Base-by-base conservation (phyloP, 2,888 invertebrate species). In the Dyspetes luteomarginatus region DNA sequence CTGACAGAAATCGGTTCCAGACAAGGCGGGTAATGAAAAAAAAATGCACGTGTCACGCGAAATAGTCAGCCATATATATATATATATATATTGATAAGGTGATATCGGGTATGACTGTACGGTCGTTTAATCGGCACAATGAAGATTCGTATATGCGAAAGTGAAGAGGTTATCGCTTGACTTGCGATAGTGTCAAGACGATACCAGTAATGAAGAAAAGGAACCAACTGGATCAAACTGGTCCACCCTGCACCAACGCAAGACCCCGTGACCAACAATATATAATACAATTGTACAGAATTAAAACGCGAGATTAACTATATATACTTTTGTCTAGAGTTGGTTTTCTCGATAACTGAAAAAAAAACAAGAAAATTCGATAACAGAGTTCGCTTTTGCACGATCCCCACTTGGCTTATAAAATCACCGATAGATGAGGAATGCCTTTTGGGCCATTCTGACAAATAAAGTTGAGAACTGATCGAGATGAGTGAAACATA, bases 181-280 rank as follows among this genome's bases (percentile, higher is more conserved):
- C 17, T 52, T 43, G 78, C 43, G 69, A 73, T 75, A 64, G 48
- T 56, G 72, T 58, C 64, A 58, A 48, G 17, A 58, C 56, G 65
- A 72, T 78, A 76, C 74, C 56, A 69, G 75, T 76, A 69, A 64
- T 17, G 79, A 43, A 64, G 45, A 65, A 68, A 80, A 56, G 60
- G 45, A 67, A 65, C 26, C 24, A 62, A 56, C 79, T 17, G 64
- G 82, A 77, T 76, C 22, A 55, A 74, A 75, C 84, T 75, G 84
- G 83, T 83, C 82, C 28, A 3, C 5, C 2, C 71, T 36, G 26
- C 48, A 56, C 52, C 76, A 83, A 67, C 74, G 43, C 75, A 30
- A 52, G 77, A 81, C 82, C 83, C 68, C 82, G 36, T 69, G 28
- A 26, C 30, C 19, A 43, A 22, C 64, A 36, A 72, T 28, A 65